Conservation (phyloP, 2,888 invertebrate genomes). For the Stegana nigrithorax region DNA sequence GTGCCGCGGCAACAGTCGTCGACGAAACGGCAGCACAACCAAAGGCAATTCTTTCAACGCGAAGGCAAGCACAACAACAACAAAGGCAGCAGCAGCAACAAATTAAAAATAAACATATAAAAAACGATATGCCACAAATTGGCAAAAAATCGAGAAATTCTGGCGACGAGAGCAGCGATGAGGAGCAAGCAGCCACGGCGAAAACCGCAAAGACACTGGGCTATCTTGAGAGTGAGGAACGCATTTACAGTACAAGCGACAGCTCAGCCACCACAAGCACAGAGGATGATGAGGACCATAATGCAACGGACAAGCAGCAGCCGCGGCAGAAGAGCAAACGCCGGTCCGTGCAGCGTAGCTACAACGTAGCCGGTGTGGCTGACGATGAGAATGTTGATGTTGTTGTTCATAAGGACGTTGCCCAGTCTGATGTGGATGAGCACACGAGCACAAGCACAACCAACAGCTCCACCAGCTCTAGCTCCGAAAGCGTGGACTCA, state of each 20-base stretch:
- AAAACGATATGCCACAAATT: conserved; percentile 44
- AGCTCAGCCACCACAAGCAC: conserved; percentile 24
- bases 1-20: background rate
- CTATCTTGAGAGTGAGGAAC: conserved; percentile 46
- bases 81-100: background rate
- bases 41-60: conserved; percentile 20
- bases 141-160: conserved; percentile 14
- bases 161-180: conserved; percentile 46
- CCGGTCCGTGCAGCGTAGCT: conserved; percentile 55
- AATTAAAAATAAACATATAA: conserved; percentile 19
- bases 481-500: conserved; percentile 69
- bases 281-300: conserved; percentile 27
- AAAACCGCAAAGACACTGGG: conserved; percentile 16
- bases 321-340: conserved; percentile 37
- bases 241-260: conserved; percentile 40
- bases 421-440: background rate
- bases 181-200: conserved; percentile 7
- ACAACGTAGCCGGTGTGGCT: conserved; percentile 49
- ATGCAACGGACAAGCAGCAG: conserved; percentile 23
- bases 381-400: background rate
- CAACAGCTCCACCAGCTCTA: conserved; percentile 59
- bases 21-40: background rate
- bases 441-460: too few species aligned
- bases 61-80: conserved; percentile 33
- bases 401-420: too few species aligned